Percentiles rank a stretch among this genome's conserved stretches.
Conservation (phyloP, 2,797 vertebrate genomes). For the Anguilla anguilla region DNA sequence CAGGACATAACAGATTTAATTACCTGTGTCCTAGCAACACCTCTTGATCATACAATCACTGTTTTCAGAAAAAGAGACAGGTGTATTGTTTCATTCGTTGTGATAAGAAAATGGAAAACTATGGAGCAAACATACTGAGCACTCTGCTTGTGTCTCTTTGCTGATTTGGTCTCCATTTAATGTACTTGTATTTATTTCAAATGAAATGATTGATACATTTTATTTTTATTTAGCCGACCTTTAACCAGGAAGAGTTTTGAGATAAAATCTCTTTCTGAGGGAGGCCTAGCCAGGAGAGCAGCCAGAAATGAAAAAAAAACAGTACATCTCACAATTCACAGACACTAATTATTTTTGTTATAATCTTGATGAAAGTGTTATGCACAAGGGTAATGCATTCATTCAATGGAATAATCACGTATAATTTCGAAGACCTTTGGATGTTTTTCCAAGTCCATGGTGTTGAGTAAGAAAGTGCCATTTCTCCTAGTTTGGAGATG, state of each 20-base stretch:
- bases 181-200: not conserved
- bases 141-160: not conserved
- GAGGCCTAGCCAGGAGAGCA: not conserved
- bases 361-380: not conserved
- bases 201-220: not conserved
- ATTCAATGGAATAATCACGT: not conserved
- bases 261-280: not conserved
- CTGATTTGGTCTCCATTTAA: not conserved
- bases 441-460: not conserved
- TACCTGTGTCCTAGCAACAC: conserved; percentile 58
- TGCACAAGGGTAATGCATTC: not conserved
- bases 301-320: not conserved
- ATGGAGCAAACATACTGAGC: not conserved
- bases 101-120: not conserved
- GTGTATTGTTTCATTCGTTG: conserved; percentile 34
- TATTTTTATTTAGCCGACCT: not conserved
- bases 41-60: conserved; percentile 32
- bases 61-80: conserved; percentile 36
- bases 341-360: not conserved
- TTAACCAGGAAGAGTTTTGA: not conserved
- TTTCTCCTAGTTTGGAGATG: not conserved
- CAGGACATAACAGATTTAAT: conserved; percentile 38
- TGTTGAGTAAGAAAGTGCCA: not conserved
- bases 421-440: not conserved
- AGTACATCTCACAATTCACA: not conserved